Percentiles rank a stretch among this genome's conserved stretches.
Evolutionary conservation across 2,888 invertebrate species (phyloP).

Genomic region (Melinaea menophilus): DNA sequence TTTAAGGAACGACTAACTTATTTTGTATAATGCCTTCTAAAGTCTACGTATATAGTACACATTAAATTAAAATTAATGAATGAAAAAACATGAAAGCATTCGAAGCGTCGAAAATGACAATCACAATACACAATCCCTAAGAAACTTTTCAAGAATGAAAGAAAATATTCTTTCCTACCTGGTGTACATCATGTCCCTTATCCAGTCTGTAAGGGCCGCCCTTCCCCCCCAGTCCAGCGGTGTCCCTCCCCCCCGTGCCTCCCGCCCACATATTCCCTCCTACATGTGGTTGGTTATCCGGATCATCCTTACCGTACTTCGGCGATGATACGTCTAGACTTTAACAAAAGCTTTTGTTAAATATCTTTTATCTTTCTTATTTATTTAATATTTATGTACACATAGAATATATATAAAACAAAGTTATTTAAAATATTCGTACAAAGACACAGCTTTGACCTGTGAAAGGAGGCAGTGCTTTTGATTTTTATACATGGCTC

Average conservation of each 20-base stretch:
- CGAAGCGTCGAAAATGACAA: background rate
- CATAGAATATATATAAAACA: too few relatives aligned
- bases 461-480: too few relatives aligned
- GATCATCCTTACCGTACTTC: conserved; percentile 95
- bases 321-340: conserved; percentile 83
- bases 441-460: too few relatives aligned
- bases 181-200: conserved; percentile 95
- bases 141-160: background rate
- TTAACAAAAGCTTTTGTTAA: background rate
- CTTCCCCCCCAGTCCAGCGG: conserved; percentile 96
- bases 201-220: conserved; percentile 97
- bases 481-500: too few relatives aligned
- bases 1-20: background rate
- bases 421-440: too few relatives aligned
- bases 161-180: conserved; percentile 66
- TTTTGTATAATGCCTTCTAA: too few relatives aligned
- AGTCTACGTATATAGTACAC: too few relatives aligned
- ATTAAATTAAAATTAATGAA: too few relatives aligned
- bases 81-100: background rate
- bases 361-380: background rate
- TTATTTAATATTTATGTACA: too few relatives aligned
- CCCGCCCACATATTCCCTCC: conserved; percentile 99
- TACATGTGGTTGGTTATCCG: conserved; percentile 93
- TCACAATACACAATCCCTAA: too few relatives aligned
- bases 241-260: conserved; percentile 95